Evolutionary conservation across 2,113 vertebrate genomes (phyloP).

Genomic region (Corydoras maculifer): DNA sequence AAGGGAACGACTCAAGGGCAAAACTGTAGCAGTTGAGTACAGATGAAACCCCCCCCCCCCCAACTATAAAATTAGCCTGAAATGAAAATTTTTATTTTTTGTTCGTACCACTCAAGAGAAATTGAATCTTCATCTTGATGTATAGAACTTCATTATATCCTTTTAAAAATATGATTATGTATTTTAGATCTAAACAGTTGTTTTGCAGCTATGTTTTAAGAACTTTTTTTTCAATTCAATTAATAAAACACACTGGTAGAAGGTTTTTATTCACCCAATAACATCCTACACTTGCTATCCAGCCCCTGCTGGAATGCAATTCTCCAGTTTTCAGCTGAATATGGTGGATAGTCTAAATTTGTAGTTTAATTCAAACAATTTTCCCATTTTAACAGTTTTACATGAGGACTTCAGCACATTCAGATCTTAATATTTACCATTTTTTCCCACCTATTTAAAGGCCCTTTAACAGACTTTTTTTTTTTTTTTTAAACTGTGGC

Average conservation of each 20-base stretch:
- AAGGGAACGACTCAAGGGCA: not conserved
- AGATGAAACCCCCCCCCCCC: not conserved
- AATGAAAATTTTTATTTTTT: not conserved
- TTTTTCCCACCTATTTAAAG: constrained; percentile 32
- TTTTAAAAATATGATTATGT: constrained; percentile 4
- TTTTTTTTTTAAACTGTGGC: constrained; percentile 3
- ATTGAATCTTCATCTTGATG: constrained; percentile 5
- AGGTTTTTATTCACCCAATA: too few relatives aligned
- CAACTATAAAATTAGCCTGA: too few relatives aligned
- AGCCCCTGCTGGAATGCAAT: too few relatives aligned
- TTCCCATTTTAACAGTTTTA: not conserved
- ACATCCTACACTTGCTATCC: too few relatives aligned
- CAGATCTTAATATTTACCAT: constrained; percentile 12
- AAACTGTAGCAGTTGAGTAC: not conserved
- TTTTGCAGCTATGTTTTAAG: constrained; percentile 39
- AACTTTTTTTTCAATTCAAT: not conserved
- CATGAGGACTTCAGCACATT: not conserved
- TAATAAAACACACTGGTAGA: too few relatives aligned
- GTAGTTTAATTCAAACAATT: constrained; percentile 1
- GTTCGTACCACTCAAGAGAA: not conserved
- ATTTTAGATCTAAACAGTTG: constrained; percentile 39
- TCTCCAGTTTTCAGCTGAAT: too few relatives aligned
- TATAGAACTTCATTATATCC: not conserved
- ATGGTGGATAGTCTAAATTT: too few relatives aligned
- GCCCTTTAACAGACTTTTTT: not conserved